Conservation (phyloP, 2,888 invertebrate genomes). For the Nemurella pictetii region DNA sequence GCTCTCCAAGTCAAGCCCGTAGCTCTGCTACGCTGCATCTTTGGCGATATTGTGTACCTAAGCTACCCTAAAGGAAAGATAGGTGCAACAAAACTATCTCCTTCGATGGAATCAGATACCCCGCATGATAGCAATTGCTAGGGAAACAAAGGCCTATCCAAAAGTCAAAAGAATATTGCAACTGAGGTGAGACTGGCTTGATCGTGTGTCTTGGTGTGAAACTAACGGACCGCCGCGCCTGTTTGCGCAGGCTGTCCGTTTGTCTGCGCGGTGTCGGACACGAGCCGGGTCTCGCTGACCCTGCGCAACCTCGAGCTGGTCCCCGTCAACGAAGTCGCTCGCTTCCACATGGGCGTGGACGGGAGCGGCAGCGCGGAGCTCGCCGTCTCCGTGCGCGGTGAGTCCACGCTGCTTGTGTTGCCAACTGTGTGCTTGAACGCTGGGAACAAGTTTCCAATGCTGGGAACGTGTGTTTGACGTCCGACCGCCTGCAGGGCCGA, state of each 20-base stretch:
- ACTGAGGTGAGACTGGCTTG: too few relatives aligned
- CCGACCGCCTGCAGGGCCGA: conserved; percentile 62
- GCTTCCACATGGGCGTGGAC: conserved; percentile 78
- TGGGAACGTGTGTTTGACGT: background rate
- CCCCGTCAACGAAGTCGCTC: conserved; percentile 78
- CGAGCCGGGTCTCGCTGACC: conserved; percentile 73
- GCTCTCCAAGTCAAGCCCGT: too few relatives aligned
- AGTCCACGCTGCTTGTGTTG: conserved; percentile 34
- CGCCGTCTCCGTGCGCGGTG: conserved; percentile 79
- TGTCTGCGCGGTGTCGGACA: conserved; percentile 81
- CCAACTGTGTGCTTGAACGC: background rate
- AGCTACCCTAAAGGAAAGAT: too few relatives aligned
- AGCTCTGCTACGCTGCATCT: too few relatives aligned
- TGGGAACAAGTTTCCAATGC: background rate
- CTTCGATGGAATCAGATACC: too few relatives aligned
- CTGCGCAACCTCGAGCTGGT: conserved; percentile 79
- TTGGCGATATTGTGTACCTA: too few relatives aligned
- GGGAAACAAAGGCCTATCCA: too few relatives aligned
- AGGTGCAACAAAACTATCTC: too few relatives aligned
- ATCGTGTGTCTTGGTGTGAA: too few relatives aligned
- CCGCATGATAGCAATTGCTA: too few relatives aligned
- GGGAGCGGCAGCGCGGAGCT: conserved; percentile 75
- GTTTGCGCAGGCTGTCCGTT: conserved; percentile 71
- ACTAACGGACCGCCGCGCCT: too few relatives aligned
- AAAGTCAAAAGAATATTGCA: too few relatives aligned